Conservation (phyloP, 2,113 vertebrate species). For the Murina feae region DNA sequence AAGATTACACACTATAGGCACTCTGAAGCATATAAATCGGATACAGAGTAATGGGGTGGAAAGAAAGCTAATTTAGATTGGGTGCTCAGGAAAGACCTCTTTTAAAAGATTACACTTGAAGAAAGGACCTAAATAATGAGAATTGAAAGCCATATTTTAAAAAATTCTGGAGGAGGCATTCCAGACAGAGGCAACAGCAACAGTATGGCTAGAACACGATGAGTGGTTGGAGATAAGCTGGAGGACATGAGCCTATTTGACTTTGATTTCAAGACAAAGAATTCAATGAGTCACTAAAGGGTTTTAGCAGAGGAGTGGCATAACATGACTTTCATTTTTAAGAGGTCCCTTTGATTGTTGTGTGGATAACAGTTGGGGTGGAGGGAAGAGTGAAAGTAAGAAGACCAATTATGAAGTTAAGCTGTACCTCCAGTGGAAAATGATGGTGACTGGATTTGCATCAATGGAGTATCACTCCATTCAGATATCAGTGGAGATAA, state of each 20-base stretch:
- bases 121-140: neutral
- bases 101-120: neutral
- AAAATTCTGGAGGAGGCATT: neutral
- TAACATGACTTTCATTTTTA: neutral
- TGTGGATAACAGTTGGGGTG: neutral
- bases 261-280: neutral
- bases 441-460: neutral
- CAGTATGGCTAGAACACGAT: neutral
- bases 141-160: neutral
- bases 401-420: neutral
- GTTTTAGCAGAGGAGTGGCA: neutral
- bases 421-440: neutral
- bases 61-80: neutral
- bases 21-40: neutral
- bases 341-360: neutral
- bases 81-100: neutral
- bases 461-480: neutral
- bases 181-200: neutral
- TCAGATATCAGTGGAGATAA: neutral
- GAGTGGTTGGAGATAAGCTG: neutral
- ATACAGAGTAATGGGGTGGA: neutral
- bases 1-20: neutral
- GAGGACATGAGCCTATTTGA: neutral
- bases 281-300: neutral
- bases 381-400: neutral